A percentile compares a stretch with the other conserved stretches of the same genome.
These are phyloP conservation scores for Exephanes ischioxanthus DNA, from an alignment of 2,888 invertebrate genomes.

Conservation along the genomic window DNA sequence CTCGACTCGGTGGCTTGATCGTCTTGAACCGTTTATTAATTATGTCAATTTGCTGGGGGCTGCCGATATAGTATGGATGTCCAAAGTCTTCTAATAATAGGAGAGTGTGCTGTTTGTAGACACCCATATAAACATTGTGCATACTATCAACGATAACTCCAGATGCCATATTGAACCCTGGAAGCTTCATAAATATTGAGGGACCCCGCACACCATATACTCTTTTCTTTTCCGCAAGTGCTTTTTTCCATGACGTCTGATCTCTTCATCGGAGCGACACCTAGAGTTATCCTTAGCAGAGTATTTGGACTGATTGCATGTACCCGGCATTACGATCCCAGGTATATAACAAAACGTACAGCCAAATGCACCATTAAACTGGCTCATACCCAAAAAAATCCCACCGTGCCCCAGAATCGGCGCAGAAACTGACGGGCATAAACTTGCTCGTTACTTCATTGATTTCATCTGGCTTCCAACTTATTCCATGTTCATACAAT, in stretches of 20 bases:
- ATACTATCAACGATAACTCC: slow-evolving; percentile 51
- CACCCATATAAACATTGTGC: slow-evolving; percentile 56
- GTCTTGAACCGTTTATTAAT: slow-evolving; percentile 6
- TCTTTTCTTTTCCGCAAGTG: not conserved
- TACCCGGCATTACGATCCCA: not conserved
- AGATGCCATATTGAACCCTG: slow-evolving; percentile 35
- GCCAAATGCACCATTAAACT: slow-evolving; percentile 14
- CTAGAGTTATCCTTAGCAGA: not conserved
- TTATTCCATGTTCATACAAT: slow-evolving; percentile 6
- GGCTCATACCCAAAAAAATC: slow-evolving; percentile 12
- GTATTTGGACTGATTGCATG: not conserved
- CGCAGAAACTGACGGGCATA: slow-evolving; percentile 12
- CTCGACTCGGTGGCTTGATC: slow-evolving; percentile 10
- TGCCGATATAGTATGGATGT: slow-evolving; percentile 33
- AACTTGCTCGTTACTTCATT: slow-evolving; percentile 9
- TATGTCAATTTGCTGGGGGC: not conserved
- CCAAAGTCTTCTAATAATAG: slow-evolving; percentile 21
- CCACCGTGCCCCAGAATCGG: slow-evolving; percentile 19
- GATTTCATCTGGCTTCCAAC: slow-evolving; percentile 9
- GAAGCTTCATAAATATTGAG: slow-evolving; percentile 29
- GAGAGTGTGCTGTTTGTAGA: slow-evolving; percentile 27
- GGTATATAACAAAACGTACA: slow-evolving; percentile 20
- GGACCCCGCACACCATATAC: slow-evolving; percentile 44
- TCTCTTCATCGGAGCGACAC: slow-evolving; percentile 10
- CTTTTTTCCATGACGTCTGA: not conserved